Conservation (phyloP, 2,797 vertebrate genomes). For the Dromococcyx pavoninus region DNA sequence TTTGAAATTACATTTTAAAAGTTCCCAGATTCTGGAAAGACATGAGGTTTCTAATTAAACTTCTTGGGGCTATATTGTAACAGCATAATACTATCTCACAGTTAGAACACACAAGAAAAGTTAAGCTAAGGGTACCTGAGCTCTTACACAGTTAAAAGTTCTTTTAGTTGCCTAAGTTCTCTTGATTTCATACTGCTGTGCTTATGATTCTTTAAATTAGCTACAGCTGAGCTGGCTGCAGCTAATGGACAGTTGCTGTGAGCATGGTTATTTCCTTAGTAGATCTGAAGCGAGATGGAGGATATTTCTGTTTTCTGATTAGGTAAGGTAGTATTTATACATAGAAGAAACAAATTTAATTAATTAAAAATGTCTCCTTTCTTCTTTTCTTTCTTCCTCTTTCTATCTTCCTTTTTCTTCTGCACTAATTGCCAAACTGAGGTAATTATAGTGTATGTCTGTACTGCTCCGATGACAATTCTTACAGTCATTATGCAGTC, state of each 20-base stretch:
- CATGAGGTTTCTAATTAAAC: neutral
- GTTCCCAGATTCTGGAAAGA: neutral
- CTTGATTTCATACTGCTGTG: slow-evolving; percentile 40
- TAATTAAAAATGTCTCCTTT: neutral
- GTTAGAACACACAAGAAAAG: neutral
- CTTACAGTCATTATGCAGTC: neutral
- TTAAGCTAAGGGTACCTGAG: neutral
- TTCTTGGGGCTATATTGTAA: neutral
- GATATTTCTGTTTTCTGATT: neutral
- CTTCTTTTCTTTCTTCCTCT: neutral
- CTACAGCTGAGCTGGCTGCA: slow-evolving; percentile 31
- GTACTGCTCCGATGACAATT: neutral
- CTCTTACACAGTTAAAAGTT: neutral
- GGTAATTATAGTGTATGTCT: neutral
- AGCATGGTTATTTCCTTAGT: neutral
- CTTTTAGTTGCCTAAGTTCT: neutral
- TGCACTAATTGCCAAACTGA: neutral
- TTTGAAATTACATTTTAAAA: neutral
- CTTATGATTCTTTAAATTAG: slow-evolving; percentile 43
- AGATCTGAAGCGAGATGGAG: neutral
- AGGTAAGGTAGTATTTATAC: neutral
- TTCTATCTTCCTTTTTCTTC: rapidly evolving
- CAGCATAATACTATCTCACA: neutral
- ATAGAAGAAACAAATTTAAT: neutral
- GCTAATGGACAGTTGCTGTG: neutral